Evolutionary conservation across 2,888 invertebrate species (phyloP).

Genomic region (Apamea monoglypha): DNA sequence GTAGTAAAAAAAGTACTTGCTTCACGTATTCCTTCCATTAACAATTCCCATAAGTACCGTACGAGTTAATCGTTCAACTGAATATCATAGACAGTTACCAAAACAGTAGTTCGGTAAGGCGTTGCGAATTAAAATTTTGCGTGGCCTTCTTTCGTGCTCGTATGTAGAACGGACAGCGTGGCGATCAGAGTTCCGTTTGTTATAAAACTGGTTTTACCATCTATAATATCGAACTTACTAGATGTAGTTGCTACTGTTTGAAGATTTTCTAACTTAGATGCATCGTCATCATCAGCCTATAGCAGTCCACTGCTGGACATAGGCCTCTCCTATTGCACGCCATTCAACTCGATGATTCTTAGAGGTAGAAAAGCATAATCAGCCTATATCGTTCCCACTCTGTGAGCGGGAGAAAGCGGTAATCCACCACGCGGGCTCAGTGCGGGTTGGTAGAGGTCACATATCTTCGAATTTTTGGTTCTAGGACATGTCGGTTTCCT

Average conservation of each 20-base stretch:
- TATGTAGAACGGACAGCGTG: constrained; percentile 57
- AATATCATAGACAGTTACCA: constrained; percentile 35
- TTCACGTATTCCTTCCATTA: not conserved
- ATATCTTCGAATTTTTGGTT: not conserved
- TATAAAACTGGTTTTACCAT: constrained; percentile 54
- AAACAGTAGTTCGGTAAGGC: constrained; percentile 45
- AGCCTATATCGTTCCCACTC: not conserved
- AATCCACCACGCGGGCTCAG: too few relatives aligned
- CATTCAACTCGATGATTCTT: too few relatives aligned
- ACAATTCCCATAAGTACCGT: not conserved
- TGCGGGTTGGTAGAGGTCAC: not conserved
- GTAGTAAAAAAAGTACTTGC: not conserved
- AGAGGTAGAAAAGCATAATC: not conserved
- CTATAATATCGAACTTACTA: constrained; percentile 24
- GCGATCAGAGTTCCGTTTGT: constrained; percentile 59
- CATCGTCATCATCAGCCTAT: too few relatives aligned
- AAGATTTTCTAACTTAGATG: not conserved
- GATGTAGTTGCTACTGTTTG: not conserved
- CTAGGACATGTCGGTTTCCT: not conserved
- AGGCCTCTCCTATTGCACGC: too few relatives aligned
- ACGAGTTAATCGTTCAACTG: constrained; percentile 3
- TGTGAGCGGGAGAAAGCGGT: too few relatives aligned
- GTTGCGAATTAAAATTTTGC: constrained; percentile 49
- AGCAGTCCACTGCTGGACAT: too few relatives aligned
- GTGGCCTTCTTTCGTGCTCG: constrained; percentile 60